Evolutionary conservation across 2,113 vertebrate species (phyloP).

Genomic region (Malurus alboscapulatus): DNA sequence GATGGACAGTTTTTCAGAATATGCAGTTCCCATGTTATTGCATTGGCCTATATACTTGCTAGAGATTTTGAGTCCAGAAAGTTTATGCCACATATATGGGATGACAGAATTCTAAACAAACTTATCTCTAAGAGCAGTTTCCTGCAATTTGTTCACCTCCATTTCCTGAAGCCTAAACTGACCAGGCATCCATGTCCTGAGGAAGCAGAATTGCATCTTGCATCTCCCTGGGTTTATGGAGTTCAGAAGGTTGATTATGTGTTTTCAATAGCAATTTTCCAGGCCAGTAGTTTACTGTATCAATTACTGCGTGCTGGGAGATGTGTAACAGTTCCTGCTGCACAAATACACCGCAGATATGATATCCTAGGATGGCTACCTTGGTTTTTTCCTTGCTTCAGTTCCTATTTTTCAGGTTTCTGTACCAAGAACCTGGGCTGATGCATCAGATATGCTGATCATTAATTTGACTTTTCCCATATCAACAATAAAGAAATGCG

Average conservation of each 20-base stretch:
- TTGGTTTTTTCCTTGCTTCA: not conserved
- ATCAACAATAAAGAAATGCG: not conserved
- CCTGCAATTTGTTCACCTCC: constrained; percentile 1
- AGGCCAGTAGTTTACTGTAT: not conserved
- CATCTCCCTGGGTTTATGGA: not conserved
- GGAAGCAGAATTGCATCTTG: not conserved
- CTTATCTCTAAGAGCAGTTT: not conserved
- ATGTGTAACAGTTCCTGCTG: not conserved
- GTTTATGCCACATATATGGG: not conserved
- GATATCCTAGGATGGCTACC: not conserved
- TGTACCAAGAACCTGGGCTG: not conserved
- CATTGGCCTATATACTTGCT: not conserved
- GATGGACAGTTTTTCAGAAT: not conserved
- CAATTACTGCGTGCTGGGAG: not conserved
- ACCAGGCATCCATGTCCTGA: not conserved
- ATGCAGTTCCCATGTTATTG: not conserved
- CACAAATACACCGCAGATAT: not conserved
- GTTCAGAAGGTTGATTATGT: constrained; percentile 28
- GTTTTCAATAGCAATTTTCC: constrained; percentile 57
- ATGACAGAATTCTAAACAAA: not conserved
- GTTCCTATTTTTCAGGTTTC: not conserved
- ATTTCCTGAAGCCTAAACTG: not conserved
- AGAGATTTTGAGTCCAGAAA: not conserved
- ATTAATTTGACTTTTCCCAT: not conserved
- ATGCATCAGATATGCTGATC: not conserved